Evolutionary conservation across 2,888 invertebrate genomes (phyloP).

Genomic region (Diplolepis rosae): DNA sequence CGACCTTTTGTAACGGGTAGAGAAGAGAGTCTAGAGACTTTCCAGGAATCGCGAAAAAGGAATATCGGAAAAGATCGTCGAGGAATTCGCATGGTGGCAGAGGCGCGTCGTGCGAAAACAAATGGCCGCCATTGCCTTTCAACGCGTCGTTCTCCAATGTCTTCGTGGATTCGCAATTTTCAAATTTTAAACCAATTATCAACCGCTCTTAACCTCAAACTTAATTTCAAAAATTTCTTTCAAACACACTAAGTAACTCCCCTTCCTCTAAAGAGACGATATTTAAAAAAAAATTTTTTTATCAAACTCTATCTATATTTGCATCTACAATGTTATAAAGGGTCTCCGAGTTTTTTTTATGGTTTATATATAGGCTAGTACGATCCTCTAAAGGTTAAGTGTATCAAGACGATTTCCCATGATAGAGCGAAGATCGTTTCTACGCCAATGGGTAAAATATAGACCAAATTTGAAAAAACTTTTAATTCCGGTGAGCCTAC

Average conservation of each 20-base stretch:
- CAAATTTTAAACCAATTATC: neutral
- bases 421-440: neutral
- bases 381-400: too few species aligned
- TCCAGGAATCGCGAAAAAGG: conserved; percentile 25
- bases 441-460: neutral
- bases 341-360: too few species aligned
- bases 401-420: too few species aligned
- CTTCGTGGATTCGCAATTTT: neutral
- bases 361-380: too few species aligned
- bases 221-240: neutral
- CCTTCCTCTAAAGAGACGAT: too few species aligned
- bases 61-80: conserved; percentile 50
- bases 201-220: neutral
- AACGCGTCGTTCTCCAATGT: conserved; percentile 20
- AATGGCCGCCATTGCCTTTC: conserved; percentile 46
- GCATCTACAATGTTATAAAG: too few species aligned
- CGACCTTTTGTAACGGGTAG: conserved; percentile 18
- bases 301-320: too few species aligned
- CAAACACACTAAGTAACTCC: neutral
- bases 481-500: neutral
- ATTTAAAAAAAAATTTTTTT: neutral
- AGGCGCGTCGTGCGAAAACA: conserved; percentile 41
- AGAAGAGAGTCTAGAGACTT: conserved; percentile 14
- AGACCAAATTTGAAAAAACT: too few species aligned
- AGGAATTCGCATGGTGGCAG: conserved; percentile 40